Evolutionary conservation across 2,797 vertebrate genomes (phyloP).

Genomic region (Poecilia gillii): DNA sequence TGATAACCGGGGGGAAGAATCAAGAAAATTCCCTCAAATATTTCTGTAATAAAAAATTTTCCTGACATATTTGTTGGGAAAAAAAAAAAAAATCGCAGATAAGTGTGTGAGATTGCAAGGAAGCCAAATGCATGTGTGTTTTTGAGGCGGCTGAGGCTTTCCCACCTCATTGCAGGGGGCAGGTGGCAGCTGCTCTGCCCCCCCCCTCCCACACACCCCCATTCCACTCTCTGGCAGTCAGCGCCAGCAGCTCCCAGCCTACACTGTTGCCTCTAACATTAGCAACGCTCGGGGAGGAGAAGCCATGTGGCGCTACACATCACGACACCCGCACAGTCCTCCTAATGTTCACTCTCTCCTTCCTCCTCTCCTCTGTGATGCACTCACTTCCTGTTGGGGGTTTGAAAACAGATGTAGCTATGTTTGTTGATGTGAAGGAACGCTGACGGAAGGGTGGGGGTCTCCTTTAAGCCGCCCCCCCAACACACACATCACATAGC

Average conservation of each 20-base stretch:
- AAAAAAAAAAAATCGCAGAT: not conserved
- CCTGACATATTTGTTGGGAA: not conserved
- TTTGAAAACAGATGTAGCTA: conserved; percentile 34
- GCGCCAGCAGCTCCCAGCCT: conserved; percentile 60
- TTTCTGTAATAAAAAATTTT: not conserved
- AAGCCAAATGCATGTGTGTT: conserved; percentile 24
- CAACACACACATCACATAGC: not conserved
- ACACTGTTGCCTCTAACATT: conserved; percentile 68
- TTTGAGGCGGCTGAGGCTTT: conserved; percentile 25
- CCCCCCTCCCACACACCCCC: conserved; percentile 13
- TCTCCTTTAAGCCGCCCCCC: conserved; percentile 2
- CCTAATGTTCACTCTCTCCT: conserved; percentile 37
- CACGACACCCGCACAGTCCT: conserved; percentile 36
- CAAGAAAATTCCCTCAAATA: not conserved
- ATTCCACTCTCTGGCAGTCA: conserved; percentile 42
- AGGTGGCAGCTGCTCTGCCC: conserved; percentile 70
- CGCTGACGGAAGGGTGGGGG: conserved; percentile 24
- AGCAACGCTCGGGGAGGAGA: conserved; percentile 63
- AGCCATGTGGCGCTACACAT: conserved; percentile 68
- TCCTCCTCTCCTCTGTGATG: conserved; percentile 30
- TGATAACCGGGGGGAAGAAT: not conserved
- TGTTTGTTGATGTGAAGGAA: conserved; percentile 41
- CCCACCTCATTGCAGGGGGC: conserved; percentile 49
- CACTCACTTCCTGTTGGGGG: conserved; percentile 59
- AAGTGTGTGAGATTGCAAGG: conserved; percentile 1